These are phyloP conservation scores for Melitaea cinxia DNA, from an alignment of 1,140 invertebrate genomes.

Conservation along the genomic window DNA sequence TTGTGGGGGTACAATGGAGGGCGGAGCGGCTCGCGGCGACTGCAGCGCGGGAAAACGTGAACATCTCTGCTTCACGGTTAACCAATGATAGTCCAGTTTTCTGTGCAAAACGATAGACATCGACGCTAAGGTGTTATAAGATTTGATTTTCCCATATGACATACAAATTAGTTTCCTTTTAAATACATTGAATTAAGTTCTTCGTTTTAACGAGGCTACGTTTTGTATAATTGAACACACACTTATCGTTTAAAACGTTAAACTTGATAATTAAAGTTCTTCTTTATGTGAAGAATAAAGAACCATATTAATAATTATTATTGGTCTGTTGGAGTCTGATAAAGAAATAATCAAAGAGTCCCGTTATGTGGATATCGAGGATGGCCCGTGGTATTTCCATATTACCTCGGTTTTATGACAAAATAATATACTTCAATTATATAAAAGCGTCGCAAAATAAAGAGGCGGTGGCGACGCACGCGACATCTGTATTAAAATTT, in stretches of 20 bases:
- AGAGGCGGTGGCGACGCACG: constrained; percentile 70
- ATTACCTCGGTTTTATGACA: constrained; percentile 65
- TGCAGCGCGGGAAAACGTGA: constrained; percentile 48
- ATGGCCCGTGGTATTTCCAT: constrained; percentile 57
- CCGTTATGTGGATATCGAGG: constrained; percentile 53
- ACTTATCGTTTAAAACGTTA: background rate
- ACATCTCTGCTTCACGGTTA: constrained; percentile 43
- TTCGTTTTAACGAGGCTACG: too few species aligned
- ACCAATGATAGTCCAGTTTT: constrained; percentile 52
- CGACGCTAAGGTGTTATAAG: too few species aligned
- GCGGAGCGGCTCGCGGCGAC: constrained; percentile 64
- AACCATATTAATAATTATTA: background rate
- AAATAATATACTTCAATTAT: constrained; percentile 80
- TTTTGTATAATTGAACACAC: too few species aligned
- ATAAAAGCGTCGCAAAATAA: constrained; percentile 69
- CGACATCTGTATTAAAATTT: constrained; percentile 80
- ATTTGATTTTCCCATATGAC: background rate
- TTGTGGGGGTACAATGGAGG: constrained; percentile 76
- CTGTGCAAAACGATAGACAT: constrained; percentile 10
- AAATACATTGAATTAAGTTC: too few species aligned
- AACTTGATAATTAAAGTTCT: background rate
- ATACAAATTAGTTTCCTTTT: too few species aligned
- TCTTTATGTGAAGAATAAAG: background rate
- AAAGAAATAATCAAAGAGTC: constrained; percentile 38
- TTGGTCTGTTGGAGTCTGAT: constrained; percentile 13